A percentile compares a stretch with the other conserved stretches of the same genome.
Evolutionary conservation across 2,797 vertebrate genomes (phyloP).

Genomic region (Pipistrellus nathusii): DNA sequence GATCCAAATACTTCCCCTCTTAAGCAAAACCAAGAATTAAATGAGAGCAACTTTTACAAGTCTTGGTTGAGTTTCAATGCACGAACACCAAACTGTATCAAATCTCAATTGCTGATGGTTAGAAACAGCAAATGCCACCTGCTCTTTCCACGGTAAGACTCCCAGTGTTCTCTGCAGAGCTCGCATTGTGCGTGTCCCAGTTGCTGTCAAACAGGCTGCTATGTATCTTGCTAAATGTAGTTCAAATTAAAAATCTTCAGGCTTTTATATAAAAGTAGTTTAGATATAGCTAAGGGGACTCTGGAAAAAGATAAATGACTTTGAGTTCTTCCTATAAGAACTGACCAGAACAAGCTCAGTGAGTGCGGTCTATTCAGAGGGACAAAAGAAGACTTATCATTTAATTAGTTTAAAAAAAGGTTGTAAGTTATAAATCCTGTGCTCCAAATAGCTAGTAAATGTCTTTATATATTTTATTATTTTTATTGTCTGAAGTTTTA

Average conservation of each 20-base stretch:
- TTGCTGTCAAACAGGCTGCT: conserved; percentile 63
- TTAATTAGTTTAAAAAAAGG: conserved; percentile 77
- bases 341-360: conserved; percentile 61
- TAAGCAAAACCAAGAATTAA: conserved; percentile 61
- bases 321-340: conserved; percentile 68
- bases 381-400: conserved; percentile 51
- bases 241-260: conserved; percentile 75
- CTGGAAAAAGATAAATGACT: conserved; percentile 78
- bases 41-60: neutral
- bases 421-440: conserved; percentile 48
- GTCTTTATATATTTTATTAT: conserved; percentile 63
- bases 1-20: conserved; percentile 37
- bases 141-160: conserved; percentile 46
- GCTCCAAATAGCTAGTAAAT: conserved; percentile 38
- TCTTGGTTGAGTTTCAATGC: conserved; percentile 16
- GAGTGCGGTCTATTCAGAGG: conserved; percentile 55
- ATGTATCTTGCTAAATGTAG: conserved; percentile 74
- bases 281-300: conserved; percentile 68
- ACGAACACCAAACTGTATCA: conserved; percentile 54
- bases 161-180: conserved; percentile 28
- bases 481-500: neutral
- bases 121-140: conserved; percentile 51
- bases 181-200: conserved; percentile 49
- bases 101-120: conserved; percentile 63
- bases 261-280: conserved; percentile 71